These are phyloP conservation scores for Plagiodera versicolora DNA, from an alignment of 2,888 invertebrate species.

Conservation along the genomic window DNA sequence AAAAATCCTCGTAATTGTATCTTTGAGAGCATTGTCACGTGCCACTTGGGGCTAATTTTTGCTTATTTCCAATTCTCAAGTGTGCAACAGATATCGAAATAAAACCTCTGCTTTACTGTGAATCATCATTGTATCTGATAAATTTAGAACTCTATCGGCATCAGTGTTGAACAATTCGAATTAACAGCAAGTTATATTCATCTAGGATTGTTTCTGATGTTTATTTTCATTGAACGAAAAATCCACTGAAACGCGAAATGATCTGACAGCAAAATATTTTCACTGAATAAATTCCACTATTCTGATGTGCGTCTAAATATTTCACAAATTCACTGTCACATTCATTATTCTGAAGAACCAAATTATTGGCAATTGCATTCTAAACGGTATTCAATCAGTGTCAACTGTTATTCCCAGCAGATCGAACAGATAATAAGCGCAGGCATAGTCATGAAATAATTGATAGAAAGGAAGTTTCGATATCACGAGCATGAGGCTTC, in stretches of 20 bases:
- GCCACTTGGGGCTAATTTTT: too few species aligned
- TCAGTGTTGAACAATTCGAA: constrained; percentile 4
- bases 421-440: too few species aligned
- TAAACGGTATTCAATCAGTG: too few species aligned
- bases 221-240: neutral
- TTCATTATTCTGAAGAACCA: too few species aligned
- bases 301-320: too few species aligned
- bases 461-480: constrained; percentile 30
- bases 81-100: too few species aligned
- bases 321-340: too few species aligned
- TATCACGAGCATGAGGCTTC: constrained; percentile 38
- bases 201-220: neutral
- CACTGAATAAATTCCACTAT: neutral
- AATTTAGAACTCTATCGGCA: constrained; percentile 12
- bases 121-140: constrained; percentile 7
- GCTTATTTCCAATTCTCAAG: too few species aligned
- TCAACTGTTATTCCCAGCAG: too few species aligned
- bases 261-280: neutral
- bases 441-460: neutral
- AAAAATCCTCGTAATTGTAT: too few species aligned
- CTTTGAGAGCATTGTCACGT: too few species aligned
- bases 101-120: constrained; percentile 10
- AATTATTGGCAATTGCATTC: too few species aligned
- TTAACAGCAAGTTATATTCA: constrained; percentile 2
- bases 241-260: neutral